Percentiles rank a stretch among this genome's conserved stretches.
Evolutionary conservation across 2,113 vertebrate species (phyloP).

Genomic region (Poecile atricapillus): DNA sequence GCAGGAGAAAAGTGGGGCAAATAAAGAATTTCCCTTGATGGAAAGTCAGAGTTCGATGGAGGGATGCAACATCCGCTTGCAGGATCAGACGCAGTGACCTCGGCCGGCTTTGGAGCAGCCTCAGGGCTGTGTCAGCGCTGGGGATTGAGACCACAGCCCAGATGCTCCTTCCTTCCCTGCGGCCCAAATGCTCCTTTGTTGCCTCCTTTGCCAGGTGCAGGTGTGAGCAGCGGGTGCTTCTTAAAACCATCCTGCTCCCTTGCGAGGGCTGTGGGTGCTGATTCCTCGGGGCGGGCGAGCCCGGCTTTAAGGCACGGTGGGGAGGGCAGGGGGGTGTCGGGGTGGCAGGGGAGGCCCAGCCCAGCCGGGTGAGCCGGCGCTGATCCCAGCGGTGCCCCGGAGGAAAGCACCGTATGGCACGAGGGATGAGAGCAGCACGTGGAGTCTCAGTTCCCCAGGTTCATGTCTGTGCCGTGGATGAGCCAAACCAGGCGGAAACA

Average conservation of each 20-base stretch:
- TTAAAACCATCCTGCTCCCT: not conserved
- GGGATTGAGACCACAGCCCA: not conserved
- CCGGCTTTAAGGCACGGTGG: slow-evolving; percentile 20
- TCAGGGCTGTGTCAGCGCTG: not conserved
- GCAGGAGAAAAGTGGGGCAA: not conserved
- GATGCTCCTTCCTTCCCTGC: not conserved
- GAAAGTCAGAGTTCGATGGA: not conserved
- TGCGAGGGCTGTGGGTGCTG: not conserved
- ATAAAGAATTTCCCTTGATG: not conserved
- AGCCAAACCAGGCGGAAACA: slow-evolving; percentile 78
- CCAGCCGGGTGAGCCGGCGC: not conserved
- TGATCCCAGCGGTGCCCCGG: not conserved
- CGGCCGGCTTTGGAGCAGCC: not conserved
- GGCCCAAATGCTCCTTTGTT: not conserved
- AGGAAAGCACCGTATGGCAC: not conserved
- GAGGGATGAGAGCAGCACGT: not conserved
- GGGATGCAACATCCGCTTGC: not conserved
- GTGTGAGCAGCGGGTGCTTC: fast-evolving
- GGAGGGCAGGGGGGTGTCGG: not conserved
- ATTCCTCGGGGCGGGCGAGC: fast-evolving
- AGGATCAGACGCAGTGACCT: not conserved
- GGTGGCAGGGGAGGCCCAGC: not conserved
- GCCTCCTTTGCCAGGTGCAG: not conserved
- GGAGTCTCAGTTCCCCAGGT: slow-evolving; percentile 26
- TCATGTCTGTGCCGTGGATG: not conserved